Base-by-base conservation (phyloP, 2,888 invertebrate genomes). In the Nomada fucata region DNA sequence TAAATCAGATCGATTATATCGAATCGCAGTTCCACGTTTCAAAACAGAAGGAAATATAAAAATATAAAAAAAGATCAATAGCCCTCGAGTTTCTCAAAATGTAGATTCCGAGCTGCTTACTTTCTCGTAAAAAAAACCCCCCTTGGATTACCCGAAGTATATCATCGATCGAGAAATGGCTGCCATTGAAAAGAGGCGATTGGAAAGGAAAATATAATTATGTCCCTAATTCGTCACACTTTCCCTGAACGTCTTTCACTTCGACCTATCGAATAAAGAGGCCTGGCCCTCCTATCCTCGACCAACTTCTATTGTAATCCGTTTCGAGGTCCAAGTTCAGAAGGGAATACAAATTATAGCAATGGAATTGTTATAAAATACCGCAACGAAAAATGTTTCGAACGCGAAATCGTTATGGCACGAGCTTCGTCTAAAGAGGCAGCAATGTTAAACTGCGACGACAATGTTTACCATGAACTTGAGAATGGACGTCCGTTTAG, bases 321-420 rank as follows among this genome's bases (percentile, higher is more conserved):
- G 60, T 52, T 59, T 20, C n/a, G 18, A 42, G 26, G 15, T 70
- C 26, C 20, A 50, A 57, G 11, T 23, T 2, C 13, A 3, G 5
- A 18, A 59, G 13, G 42, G 60, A 52, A 20, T 15, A 60, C 52
- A 44, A 57, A 55, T n/a, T n/a, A 15, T 63, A 60, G 18, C n/a
- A 7, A 36, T 36, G 7, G 7, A 36, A 36, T 36, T 36, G 7
- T 36, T 36, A 7, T 7, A 36, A 36, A 36, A 36, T 36, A 36
- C 36, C 36, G 36, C 36, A 5, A 7, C 36, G 7, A 36, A 5
- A 7, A 86, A 86, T 85, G 79, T 71, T 79, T 83, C 47, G 9
- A 83, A 86, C 72, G 67, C 77, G 79, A 85, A 69, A 69, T 88
- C 85, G 53, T 20, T 11, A n/a, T 47, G 36, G 57, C 52, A n/a